Evolutionary conservation across 2,113 vertebrate species (phyloP).

Genomic region (Henicopernis longicauda): DNA sequence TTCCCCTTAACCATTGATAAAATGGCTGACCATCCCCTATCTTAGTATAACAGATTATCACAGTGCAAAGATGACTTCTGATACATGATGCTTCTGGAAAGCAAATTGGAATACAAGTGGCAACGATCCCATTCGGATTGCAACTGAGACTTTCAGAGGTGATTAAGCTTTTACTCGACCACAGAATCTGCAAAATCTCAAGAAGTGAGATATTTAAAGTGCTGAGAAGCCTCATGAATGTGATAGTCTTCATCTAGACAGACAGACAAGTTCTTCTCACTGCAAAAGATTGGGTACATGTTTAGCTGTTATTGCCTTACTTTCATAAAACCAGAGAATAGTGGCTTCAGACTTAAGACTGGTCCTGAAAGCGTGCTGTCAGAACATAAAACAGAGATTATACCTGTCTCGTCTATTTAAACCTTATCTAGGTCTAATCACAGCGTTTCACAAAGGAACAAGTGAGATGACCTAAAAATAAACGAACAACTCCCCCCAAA

Average conservation of each 20-base stretch:
- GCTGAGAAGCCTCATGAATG: not conserved
- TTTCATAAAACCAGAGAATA: not conserved
- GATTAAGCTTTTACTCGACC: not conserved
- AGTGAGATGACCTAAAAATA: not conserved
- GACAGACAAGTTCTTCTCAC: not conserved
- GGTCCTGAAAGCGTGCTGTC: not conserved
- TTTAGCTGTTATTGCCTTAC: not conserved
- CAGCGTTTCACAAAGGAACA: not conserved
- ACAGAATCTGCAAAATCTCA: not conserved
- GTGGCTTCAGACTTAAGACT: not conserved
- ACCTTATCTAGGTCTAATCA: not conserved
- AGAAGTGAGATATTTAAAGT: not conserved
- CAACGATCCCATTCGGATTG: not conserved
- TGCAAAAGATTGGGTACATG: not conserved
- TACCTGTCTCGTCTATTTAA: not conserved
- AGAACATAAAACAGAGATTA: not conserved
- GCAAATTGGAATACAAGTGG: not conserved
- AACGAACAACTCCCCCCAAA: not conserved
- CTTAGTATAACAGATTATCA: not conserved
- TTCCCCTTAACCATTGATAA: not conserved
- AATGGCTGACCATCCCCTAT: not conserved
- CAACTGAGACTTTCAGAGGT: not conserved
- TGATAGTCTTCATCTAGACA: not conserved
- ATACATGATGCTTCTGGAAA: not conserved
- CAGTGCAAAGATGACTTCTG: not conserved